Base-by-base conservation (phyloP, 2,888 invertebrate species). In the Dicranocentrus wangi region DNA sequence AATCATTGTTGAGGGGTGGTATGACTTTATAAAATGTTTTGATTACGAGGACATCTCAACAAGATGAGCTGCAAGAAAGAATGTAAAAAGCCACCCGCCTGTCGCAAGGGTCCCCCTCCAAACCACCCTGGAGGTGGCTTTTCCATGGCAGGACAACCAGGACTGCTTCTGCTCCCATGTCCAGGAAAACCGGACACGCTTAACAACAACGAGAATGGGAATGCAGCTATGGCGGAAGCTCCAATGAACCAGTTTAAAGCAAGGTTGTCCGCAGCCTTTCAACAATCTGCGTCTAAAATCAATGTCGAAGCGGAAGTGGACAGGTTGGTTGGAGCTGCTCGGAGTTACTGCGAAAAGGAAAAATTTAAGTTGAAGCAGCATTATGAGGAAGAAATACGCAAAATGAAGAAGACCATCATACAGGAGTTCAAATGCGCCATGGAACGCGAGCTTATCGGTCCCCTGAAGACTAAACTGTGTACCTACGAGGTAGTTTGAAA, bases 291-390 rank as follows among this genome's bases (percentile, higher is more conserved):
- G 13, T 39, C 39, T 5, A 55, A 23, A 55, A 63, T 63, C 21
- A 63, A 63, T 23, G 42, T 75, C 10, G 75, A 75, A n/a, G 58
- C 23, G 1, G 76, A 76, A 28, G 76, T 77, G 10, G 53, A 77
- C 17, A 39, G 77, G 15, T 27, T 77, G 42, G 63, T 77, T 2
- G 69, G 55, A 0, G 53, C 58, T 1, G 77, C 77, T 13, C 43
- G 21, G 28, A 13, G 23, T 5, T 77, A n/a, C 28, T 15, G 58
- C 8, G 77, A 77, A 39, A 77, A 70, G 47, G 77, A 77, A 23
- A 77, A 77, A 42, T 70, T 70, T 23, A 77, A 77, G 42, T n/a
- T 77, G 77, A 77, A 77, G 42, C 69, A 77, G 70, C 63, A 42
- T 17, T 77, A 77, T 53, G 77, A 77, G 19, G 77, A 77, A 53